Base-by-base conservation (phyloP, 2,797 vertebrate species). In the Pangasius krempfi region DNA sequence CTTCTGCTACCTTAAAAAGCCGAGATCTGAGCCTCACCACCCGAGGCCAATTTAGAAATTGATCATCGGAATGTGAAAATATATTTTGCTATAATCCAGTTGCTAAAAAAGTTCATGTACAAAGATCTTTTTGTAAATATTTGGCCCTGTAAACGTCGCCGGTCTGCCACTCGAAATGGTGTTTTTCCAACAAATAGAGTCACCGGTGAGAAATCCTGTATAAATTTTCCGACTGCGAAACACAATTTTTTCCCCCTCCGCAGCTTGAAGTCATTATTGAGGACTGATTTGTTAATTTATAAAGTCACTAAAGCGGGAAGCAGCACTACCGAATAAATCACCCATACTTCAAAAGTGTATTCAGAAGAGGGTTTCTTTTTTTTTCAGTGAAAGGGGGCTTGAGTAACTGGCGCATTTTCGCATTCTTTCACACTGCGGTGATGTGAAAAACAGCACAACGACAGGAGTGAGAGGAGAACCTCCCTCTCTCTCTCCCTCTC, bases 241-340 rank as follows among this genome's bases (percentile, higher is more conserved):
- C 91, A 93, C 89, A 92, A 92, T 92, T 91, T 87, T 89, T 37
- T 5, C 70, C 14, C 47, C 58, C 18, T 78, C 82, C 58, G 87
- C 94, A 95, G 91, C 93, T 94, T 95, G 94, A 92, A 93, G 92
- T 91, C 89, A 94, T 95, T 95, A 95, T 89, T 86, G 75, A 92
- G 90, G 79, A 83, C 64, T 84, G 76, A 95, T 95, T 93, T 95
- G 93, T 95, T 94, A 93, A 94, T 93, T 94, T 90, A 91, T 94
- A 93, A 93, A 94, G 94, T 95, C 93, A 94, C 92, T 92, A 90
- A 93, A 93, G 92, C 93, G 93, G 94, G 94, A 95, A 94, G 94
- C 93, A 92, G 92, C 92, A 93, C 94, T 93, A 93, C 93, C 91
- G 92, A 93, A 95, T 93, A 94, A 95, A 95, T 95, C 93, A 93